A percentile compares a stretch with the other conserved stretches of the same genome.
These are phyloP conservation scores for Myotis planiceps DNA, from an alignment of 2,797 vertebrate genomes.

Conservation along the genomic window DNA sequence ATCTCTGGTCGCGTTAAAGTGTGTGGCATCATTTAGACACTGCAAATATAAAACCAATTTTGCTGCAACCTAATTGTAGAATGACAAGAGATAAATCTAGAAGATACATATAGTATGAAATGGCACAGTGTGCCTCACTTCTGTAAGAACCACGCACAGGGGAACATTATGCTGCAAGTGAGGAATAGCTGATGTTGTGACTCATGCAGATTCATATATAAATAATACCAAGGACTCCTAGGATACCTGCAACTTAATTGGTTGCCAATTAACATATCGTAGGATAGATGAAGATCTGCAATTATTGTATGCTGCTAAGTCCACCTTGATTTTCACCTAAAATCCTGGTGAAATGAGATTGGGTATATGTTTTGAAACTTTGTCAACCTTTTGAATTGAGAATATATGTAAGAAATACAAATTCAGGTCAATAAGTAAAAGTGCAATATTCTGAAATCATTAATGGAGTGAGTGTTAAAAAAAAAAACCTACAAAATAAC, in stretches of 20 bases:
- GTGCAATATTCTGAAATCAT: conserved; percentile 12
- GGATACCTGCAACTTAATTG: conserved; percentile 47
- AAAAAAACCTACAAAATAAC: neutral
- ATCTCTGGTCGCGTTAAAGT: conserved; percentile 56
- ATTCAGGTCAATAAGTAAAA: conserved; percentile 22
- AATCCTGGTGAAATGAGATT: neutral
- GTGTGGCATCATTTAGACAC: conserved; percentile 52
- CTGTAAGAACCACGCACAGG: neutral
- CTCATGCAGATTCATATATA: conserved; percentile 34
- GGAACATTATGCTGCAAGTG: neutral
- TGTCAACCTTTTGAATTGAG: conserved; percentile 16
- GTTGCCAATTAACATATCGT: conserved; percentile 18
- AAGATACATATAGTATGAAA: conserved; percentile 33
- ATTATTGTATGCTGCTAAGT: conserved; percentile 24
- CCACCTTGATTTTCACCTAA: conserved; percentile 47
- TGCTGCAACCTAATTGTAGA: conserved; percentile 66
- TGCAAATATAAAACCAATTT: conserved; percentile 50
- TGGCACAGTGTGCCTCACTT: neutral
- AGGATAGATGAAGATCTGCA: conserved; percentile 21
- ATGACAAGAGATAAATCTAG: conserved; percentile 62
- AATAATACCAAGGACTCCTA: neutral
- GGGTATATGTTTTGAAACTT: neutral
- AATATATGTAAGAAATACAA: neutral
- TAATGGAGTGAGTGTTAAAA: neutral
- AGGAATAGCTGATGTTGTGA: conserved; percentile 43